Percentiles rank a stretch among this genome's conserved stretches.
phyloP scores from a whole-genome alignment of 1,140 invertebrate genomes.

The Drosophila ananassae region DNA sequence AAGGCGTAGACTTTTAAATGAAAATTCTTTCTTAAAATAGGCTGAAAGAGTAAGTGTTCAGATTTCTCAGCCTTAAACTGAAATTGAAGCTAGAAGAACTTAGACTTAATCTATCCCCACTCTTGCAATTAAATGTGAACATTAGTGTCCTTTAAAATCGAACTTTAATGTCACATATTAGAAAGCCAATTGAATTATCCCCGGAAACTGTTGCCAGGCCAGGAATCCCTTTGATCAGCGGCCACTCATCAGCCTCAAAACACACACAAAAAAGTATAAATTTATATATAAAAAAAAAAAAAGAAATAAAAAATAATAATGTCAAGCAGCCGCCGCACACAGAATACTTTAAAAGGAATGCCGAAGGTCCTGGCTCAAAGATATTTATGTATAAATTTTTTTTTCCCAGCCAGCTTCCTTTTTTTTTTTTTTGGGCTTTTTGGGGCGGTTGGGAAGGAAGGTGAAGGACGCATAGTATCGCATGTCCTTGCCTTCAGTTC shows the following conservation, averaged over 20 bases:
- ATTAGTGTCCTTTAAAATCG: conserved; percentile 20
- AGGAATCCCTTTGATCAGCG: conserved; percentile 58
- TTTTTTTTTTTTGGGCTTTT: conserved; percentile 28
- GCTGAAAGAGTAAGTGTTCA: too few relatives aligned
- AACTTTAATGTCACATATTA: conserved; percentile 42
- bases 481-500: conserved; percentile 41
- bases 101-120: background rate
- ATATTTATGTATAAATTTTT: conserved; percentile 57
- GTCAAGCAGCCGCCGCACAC: conserved; percentile 37
- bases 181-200: conserved; percentile 25
- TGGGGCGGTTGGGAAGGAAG: conserved; percentile 25
- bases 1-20: too few relatives aligned
- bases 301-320: conserved; percentile 50
- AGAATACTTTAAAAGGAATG: conserved; percentile 57
- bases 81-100: background rate
- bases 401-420: conserved; percentile 7
- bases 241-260: conserved; percentile 22
- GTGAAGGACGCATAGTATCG: conserved; percentile 53
- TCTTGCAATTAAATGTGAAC: conserved; percentile 15
- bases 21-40: background rate
- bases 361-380: conserved; percentile 43
- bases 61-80: too few relatives aligned
- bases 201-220: conserved; percentile 16
- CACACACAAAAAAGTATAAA: conserved; percentile 11
- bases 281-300: background rate